Conservation (phyloP, 2,113 vertebrate genomes). For the Oreochromis aureus region DNA sequence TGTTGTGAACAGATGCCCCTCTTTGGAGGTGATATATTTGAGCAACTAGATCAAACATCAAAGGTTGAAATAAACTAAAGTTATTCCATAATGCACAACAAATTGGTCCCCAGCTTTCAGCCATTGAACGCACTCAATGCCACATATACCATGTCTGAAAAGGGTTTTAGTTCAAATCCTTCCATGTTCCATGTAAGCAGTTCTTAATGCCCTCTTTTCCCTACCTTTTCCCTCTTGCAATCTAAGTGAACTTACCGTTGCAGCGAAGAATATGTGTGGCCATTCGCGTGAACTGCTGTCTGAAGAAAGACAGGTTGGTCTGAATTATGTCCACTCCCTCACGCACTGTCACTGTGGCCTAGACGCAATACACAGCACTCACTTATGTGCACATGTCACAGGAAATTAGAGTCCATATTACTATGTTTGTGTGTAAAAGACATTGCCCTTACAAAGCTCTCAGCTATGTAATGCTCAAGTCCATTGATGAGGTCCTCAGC, state of each 20-base stretch:
- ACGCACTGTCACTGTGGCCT: constrained; percentile 78
- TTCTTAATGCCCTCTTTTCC: background rate
- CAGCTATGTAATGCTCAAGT: constrained; percentile 78
- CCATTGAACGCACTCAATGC: background rate
- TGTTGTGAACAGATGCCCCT: background rate
- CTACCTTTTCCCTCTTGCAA: background rate
- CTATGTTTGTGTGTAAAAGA: background rate
- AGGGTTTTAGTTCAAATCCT: background rate
- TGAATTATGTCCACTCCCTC: constrained; percentile 82
- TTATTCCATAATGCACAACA: background rate
- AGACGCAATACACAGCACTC: background rate
- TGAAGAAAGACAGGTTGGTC: constrained; percentile 81
- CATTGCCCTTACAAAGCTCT: constrained; percentile 78
- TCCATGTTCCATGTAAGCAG: background rate
- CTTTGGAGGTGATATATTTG: background rate
- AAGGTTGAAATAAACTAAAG: background rate
- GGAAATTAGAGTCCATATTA: background rate
- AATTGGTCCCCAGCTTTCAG: accelerated
- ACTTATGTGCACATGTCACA: background rate
- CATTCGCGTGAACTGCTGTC: constrained; percentile 79
- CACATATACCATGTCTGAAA: background rate
- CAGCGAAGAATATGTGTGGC: constrained; percentile 81
- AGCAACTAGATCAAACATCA: background rate
- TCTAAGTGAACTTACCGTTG: constrained; percentile 58
- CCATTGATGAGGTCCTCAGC: constrained; percentile 75